These are phyloP conservation scores for Apis florea DNA, from an alignment of 1,140 invertebrate genomes.

Conservation along the genomic window DNA sequence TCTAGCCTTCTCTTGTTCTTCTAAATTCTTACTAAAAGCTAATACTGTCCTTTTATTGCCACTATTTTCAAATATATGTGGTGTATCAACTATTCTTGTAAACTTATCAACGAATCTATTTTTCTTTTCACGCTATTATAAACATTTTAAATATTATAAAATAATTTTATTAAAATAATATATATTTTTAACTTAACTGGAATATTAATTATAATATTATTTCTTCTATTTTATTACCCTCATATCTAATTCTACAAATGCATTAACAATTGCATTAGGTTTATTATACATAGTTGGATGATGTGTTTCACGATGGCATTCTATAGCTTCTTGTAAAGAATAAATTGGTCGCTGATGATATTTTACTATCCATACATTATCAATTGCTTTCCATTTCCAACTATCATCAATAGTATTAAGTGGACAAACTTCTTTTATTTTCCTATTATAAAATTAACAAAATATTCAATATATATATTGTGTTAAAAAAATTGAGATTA, in stretches of 20 bases:
- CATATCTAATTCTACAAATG: constrained; percentile 88
- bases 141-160: constrained; percentile 5
- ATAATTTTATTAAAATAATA: background rate
- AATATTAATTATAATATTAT: background rate
- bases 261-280: constrained; percentile 84
- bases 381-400: constrained; percentile 60
- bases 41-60: constrained; percentile 82
- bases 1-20: constrained; percentile 81
- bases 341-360: constrained; percentile 84
- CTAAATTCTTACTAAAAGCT: constrained; percentile 85
- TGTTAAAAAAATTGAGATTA: background rate
- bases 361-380: constrained; percentile 85
- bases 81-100: constrained; percentile 82
- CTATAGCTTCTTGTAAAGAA: constrained; percentile 86
- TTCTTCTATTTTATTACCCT: constrained; percentile 70
- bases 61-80: constrained; percentile 84
- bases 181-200: background rate
- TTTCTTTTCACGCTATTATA: constrained; percentile 73
- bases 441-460: constrained; percentile 6
- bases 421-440: background rate
- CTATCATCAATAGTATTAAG: background rate
- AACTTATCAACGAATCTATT: constrained; percentile 85
- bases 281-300: constrained; percentile 88
- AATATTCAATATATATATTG: constrained; percentile 30
- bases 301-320: constrained; percentile 87